Base-by-base conservation (phyloP, 53 echinoderm and acorn worm species). In the Hippasteria phrygiana region DNA sequence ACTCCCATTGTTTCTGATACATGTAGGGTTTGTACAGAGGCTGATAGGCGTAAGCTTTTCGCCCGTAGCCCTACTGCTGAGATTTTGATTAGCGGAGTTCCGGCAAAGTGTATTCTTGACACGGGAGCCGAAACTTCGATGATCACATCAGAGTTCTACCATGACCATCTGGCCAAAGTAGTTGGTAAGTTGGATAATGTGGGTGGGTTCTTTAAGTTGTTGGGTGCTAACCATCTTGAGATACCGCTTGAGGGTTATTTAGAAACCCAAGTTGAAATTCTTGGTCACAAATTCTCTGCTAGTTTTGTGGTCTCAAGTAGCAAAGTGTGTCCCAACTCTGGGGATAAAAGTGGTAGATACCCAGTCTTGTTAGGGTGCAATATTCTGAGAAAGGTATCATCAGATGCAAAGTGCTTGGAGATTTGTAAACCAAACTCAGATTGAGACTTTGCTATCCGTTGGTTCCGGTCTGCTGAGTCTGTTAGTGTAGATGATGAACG, bases 41-140 rank as follows among this genome's bases (percentile, higher is more conserved):
- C 20, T 33, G 43, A 48, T 22, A 5, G 33, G 0, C 18, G 70
- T 40, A 22, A 63, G 36, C 46, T 90, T 11, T 41, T 90, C 8
- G 74, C 84, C 37, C 10, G 51, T 4, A 74, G 90, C 32, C 90
- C 90, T 29, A 62, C 85, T 26, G 85, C 53, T 10, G 63, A 27
- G 53, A 43, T 90, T 12, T 40, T 28, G 66, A 86, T 91, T 34
- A 56, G 64, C 14, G 91, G 76, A 14, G 40, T 77, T 29, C 62
- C 74, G 29, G 66, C 76, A 1, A 87, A 45, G 14, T 91, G 78
- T 36, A 51, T 91, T 5, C 35, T 91, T 35, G 91, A 91, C 72
- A 87, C 87, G 2, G 91, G 91, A 2, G 91, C 91, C 9, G 79
- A 71, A 66, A 55, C 91, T 13, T 91, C 87, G 16, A 53, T 91